Conservation (phyloP, 1,140 invertebrate genomes). For the Plectrocnemia conspersa region DNA sequence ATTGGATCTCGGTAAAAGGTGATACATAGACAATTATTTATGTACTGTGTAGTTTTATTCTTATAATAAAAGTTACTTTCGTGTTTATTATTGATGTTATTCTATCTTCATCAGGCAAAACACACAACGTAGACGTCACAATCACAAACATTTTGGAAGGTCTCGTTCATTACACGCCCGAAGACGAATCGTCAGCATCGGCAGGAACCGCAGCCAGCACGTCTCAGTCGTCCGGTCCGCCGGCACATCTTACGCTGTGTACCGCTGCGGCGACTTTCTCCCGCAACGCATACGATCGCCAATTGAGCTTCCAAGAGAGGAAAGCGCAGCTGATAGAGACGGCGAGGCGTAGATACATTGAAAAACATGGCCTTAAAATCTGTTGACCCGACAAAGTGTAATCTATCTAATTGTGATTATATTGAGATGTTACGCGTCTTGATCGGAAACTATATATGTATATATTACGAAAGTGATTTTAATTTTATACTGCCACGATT, state of each 20-base stretch:
- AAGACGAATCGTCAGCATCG: slow-evolving; percentile 39
- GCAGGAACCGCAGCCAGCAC: slow-evolving; percentile 29
- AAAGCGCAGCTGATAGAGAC: slow-evolving; percentile 74
- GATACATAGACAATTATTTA: no score
- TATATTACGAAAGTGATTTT: no score
- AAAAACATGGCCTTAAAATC: slow-evolving; percentile 64
- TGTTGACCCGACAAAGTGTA: slow-evolving; percentile 14
- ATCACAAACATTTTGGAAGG: slow-evolving; percentile 79
- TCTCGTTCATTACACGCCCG: slow-evolving; percentile 61
- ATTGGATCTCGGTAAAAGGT: no score
- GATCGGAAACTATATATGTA: no score
- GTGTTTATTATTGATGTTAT: neutral
- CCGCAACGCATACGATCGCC: slow-evolving; percentile 56
- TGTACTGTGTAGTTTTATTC: no score
- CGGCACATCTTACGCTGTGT: slow-evolving; percentile 34
- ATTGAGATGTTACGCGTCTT: no score
- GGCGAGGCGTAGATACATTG: slow-evolving; percentile 70
- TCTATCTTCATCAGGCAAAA: slow-evolving; percentile 56
- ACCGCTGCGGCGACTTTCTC: slow-evolving; percentile 55
- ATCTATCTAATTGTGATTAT: no score
- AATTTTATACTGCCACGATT: no score
- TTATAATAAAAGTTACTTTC: neutral
- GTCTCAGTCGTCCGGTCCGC: slow-evolving; percentile 33
- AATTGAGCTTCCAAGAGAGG: slow-evolving; percentile 67
- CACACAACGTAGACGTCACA: slow-evolving; percentile 72